Evolutionary conservation across 2,888 invertebrate species (phyloP).

Genomic region (Tenodera sinensis): DNA sequence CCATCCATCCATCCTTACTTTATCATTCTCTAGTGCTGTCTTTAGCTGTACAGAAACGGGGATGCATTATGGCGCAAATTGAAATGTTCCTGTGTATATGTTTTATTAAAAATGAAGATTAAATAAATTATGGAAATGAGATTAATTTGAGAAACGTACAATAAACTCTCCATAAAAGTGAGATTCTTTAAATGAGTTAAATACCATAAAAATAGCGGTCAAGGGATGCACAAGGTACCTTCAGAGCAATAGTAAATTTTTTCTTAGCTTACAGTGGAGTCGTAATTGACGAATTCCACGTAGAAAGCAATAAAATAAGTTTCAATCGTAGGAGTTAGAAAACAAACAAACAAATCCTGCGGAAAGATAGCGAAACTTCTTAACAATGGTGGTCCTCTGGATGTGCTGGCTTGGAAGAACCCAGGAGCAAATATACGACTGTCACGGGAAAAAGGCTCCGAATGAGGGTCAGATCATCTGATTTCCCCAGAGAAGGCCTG

Average conservation of each 20-base stretch:
- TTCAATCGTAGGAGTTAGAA: neutral
- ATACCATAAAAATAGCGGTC: too few relatives aligned
- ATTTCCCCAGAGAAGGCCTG: neutral
- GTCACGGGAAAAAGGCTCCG: neutral
- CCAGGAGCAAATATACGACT: neutral
- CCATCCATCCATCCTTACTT: too few relatives aligned
- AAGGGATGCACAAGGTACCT: too few relatives aligned
- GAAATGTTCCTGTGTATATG: too few relatives aligned
- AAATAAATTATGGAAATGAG: too few relatives aligned
- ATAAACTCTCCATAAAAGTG: neutral
- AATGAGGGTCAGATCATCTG: neutral
- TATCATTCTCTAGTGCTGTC: too few relatives aligned
- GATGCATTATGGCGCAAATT: too few relatives aligned
- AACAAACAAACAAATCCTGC: neutral
- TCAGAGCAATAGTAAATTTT: too few relatives aligned
- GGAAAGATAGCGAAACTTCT: neutral
- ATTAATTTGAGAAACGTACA: too few relatives aligned
- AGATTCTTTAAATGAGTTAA: too few relatives aligned
- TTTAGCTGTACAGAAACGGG: too few relatives aligned
- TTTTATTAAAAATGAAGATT: too few relatives aligned
- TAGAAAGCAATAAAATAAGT: neutral
- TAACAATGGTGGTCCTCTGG: neutral
- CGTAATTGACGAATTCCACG: neutral
- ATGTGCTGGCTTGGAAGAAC: neutral
- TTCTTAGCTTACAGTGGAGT: neutral